phyloP scores from a whole-genome alignment of 2,888 invertebrate genomes.

The Cephus rjabovi region DNA sequence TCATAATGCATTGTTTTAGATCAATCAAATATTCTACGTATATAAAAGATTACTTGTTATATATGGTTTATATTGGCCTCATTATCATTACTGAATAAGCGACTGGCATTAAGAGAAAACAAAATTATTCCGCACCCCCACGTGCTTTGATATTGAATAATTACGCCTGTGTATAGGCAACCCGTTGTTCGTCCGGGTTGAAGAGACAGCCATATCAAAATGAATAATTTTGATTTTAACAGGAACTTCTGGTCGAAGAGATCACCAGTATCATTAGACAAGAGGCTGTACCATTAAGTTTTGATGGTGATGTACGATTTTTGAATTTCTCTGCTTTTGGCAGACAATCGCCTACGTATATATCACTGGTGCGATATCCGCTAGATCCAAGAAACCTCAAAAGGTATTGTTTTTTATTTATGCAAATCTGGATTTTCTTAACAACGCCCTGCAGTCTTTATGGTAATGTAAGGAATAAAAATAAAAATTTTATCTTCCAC shows the following conservation, averaged over 20 bases:
- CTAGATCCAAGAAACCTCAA: slow-evolving; percentile 63
- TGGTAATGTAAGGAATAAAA: not conserved
- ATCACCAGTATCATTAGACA: slow-evolving; percentile 68
- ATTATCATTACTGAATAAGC: not conserved
- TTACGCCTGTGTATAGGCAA: not conserved
- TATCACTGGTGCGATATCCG: slow-evolving; percentile 74
- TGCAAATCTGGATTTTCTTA: not conserved
- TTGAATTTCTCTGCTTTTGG: slow-evolving; percentile 72
- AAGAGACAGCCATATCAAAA: slow-evolving; percentile 3
- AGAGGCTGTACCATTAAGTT: slow-evolving; percentile 72
- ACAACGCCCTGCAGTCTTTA: not conserved
- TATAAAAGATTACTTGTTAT: not conserved
- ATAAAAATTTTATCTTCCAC: not conserved
- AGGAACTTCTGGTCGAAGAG: slow-evolving; percentile 70
- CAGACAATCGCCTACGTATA: slow-evolving; percentile 71
- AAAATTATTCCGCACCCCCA: not conserved
- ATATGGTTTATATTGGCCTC: not conserved
- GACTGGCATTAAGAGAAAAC: not conserved
- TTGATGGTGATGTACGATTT: slow-evolving; percentile 73
- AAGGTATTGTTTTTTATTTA: not conserved
- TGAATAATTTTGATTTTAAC: slow-evolving; percentile 34
- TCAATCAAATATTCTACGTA: not conserved
- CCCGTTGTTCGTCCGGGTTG: not conserved
- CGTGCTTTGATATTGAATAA: not conserved
- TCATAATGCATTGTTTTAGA: not conserved